phyloP scores from a whole-genome alignment of 2,113 vertebrate genomes.

The Grus americana region DNA sequence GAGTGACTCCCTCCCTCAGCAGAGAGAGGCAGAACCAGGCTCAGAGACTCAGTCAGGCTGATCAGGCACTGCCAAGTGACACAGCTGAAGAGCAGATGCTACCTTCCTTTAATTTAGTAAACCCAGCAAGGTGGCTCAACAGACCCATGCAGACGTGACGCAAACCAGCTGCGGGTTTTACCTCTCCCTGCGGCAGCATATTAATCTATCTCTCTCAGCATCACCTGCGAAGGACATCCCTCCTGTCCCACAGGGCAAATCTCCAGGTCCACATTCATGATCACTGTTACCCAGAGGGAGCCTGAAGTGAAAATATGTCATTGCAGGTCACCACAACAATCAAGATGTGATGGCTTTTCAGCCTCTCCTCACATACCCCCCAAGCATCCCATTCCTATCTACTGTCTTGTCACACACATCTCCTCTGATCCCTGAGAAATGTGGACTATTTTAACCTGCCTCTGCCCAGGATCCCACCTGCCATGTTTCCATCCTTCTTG shows the following conservation, averaged over 20 bases:
- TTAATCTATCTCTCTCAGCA: not conserved
- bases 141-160: not conserved
- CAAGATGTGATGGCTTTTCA: not conserved
- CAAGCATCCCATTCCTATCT: not conserved
- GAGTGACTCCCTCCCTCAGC: not conserved
- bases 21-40: not conserved
- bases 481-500: not conserved
- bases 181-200: not conserved
- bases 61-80: not conserved
- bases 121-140: not conserved
- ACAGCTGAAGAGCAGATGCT: slow-evolving; percentile 38
- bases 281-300: not conserved
- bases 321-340: not conserved
- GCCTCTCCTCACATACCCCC: not conserved
- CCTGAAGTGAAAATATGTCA: not conserved
- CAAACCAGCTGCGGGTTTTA: not conserved
- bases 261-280: not conserved
- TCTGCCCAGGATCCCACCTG: not conserved
- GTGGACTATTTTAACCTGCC: not conserved
- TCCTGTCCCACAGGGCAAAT: not conserved
- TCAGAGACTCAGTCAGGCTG: not conserved
- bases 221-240: not conserved
- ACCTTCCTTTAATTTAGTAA: slow-evolving; percentile 12
- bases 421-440: not conserved
- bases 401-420: not conserved